Base-by-base conservation (phyloP, 2,113 vertebrate species). In the Oplegnathus fasciatus region DNA sequence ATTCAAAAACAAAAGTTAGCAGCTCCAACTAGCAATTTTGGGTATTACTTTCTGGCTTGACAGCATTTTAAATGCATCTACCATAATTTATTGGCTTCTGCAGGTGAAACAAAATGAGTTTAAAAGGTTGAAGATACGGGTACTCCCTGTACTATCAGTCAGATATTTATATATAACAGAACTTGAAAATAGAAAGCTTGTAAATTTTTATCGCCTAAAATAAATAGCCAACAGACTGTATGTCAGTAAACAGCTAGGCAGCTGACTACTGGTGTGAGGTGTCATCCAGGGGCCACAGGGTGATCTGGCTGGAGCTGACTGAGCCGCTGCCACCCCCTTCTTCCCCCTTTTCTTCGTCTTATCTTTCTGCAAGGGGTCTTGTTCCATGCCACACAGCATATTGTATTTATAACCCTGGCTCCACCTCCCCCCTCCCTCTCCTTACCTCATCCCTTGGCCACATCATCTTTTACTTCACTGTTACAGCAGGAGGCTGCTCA, bases 311-410 rank as follows among this genome's bases (percentile, higher is more conserved):
- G 57, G 52, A 80, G 75, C 75, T 57, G 68, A 72, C 70, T 20
- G 75, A 86, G 68, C 58, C n/a, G 30, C 68, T 67, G 32, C 67
- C 30, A 24, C 61, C 66, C 50, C 67, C 68, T 58, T 70, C 78
- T 60, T 83, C 82, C 70, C 77, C 74, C 79, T 62, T 78, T 79
- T 81, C 78, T 81, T 70, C 70, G 64, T 84, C 87, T 90, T 88
- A 70, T 91, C 88, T 91, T 93, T 92, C 92, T 85, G 44, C 75
- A 60, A 28, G 75, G 91, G 92, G 89, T 95, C 94, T 92, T 86
- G 91, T 96, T 95, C 89, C 94, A 89, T 89, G 83, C 75, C 81
- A 93, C 92, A 68, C 94, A 95, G 96, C 96, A 96, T 91, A 94
- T 93, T 91, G 82, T 96, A 96, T 96, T 96, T 94, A 95, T 96